Evolutionary conservation across 2,888 invertebrate species (phyloP), one percentile per base, ranked within the genome.

Genomic region (Luperina nickerlii): DNA sequence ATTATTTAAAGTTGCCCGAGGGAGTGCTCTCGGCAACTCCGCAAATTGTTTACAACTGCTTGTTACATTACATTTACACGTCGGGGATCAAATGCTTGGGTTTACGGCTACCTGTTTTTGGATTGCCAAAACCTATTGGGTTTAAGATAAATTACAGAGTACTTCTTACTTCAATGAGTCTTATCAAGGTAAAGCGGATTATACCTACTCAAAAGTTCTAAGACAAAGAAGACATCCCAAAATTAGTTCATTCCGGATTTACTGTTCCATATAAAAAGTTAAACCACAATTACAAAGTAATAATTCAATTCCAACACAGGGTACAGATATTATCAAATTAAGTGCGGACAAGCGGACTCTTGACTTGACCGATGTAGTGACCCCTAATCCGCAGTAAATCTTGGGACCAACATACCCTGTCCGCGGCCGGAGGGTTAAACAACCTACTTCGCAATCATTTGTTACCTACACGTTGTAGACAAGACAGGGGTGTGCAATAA

Each of bases 311-410:
- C 54, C 89, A 92, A 88, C 91, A 84, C 84, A 74, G 86, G 90
- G 87, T 88, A 88, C 87, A 82, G 90, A 95, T 94, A 95, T 92
- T 94, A 95, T 94, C 94, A 95, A 96, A 95, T 95, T 93, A 92
- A 91, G 89, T 90, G 93, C 92, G 94, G 94, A 94, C 94, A 94
- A 92, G 93, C 92, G 92, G 92, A 95, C 95, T 96, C 94, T 94
- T 94, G 94, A 95, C 95, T 95, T 95, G 95, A 95, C 94, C 95
- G 95, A 94, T 96, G 96, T 96, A 96, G 95, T 96, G 96, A 95
- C 96, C 96, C 95, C 93, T 95, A 96, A 96, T 95, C 95, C 96
- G 95, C 95, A 93, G 96, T 97, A 96, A 96, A 96, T 97, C 96
- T 96, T 96, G 93, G 90, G 91, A 89, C 93, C 91, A 90, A 90